A percentile compares a stretch with the other conserved stretches of the same genome.
Evolutionary conservation across 2,113 vertebrate species (phyloP).

Genomic region (Thinocorus orbignyianus): DNA sequence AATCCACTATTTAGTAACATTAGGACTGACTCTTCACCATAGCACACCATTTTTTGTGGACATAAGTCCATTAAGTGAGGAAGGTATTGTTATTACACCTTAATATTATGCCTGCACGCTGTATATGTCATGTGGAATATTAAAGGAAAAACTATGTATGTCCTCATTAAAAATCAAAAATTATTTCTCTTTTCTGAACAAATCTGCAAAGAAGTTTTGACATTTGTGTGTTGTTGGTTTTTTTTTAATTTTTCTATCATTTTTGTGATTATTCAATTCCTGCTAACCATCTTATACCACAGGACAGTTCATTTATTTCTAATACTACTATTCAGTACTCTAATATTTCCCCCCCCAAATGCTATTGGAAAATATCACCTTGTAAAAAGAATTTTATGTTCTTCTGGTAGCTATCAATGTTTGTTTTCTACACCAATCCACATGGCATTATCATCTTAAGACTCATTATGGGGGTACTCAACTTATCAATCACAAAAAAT

Average conservation of each 20-base stretch:
- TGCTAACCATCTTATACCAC: neutral
- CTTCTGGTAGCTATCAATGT: neutral
- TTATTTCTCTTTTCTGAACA: neutral
- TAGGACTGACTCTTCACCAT: neutral
- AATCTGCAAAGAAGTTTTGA: neutral
- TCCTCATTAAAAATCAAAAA: neutral
- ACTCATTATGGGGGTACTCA: neutral
- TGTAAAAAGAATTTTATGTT: neutral
- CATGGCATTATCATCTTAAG: neutral
- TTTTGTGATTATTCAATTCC: neutral
- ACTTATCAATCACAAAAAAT: neutral
- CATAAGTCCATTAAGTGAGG: neutral
- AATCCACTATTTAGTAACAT: neutral
- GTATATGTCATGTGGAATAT: neutral
- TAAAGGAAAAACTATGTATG: constrained; percentile 16
- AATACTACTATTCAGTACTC: neutral
- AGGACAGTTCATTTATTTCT: neutral
- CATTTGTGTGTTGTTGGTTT: neutral
- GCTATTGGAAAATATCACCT: neutral
- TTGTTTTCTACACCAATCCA: neutral
- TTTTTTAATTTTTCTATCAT: neutral
- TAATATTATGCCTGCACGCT: constrained; percentile 31
- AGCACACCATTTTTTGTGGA: neutral
- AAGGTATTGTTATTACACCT: neutral
- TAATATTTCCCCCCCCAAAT: neutral